These are phyloP conservation scores for Limanda limanda DNA, from an alignment of 2,113 vertebrate genomes.

Conservation along the genomic window DNA sequence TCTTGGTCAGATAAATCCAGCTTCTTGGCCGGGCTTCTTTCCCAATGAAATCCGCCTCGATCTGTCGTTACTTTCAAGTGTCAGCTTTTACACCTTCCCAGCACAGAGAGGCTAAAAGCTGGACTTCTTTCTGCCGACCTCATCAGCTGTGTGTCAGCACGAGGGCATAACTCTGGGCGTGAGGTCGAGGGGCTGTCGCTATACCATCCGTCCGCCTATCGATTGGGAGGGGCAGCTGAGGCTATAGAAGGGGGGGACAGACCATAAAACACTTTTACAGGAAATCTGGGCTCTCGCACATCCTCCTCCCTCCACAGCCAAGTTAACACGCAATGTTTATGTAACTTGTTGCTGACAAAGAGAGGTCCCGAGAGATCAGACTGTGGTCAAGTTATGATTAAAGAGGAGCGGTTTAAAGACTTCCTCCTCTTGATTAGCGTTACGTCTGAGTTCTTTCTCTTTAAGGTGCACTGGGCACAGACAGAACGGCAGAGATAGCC, in stretches of 20 bases:
- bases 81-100: slow-evolving; percentile 65
- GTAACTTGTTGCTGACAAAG: slow-evolving; percentile 61
- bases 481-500: slow-evolving; percentile 1
- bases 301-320: slow-evolving; percentile 29
- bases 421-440: slow-evolving; percentile 20
- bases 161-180: slow-evolving; percentile 62
- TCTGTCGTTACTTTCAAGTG: slow-evolving; percentile 55
- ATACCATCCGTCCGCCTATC: slow-evolving; percentile 70
- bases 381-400: slow-evolving; percentile 27
- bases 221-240: slow-evolving; percentile 62
- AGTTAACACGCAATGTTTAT: slow-evolving; percentile 44
- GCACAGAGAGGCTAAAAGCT: slow-evolving; percentile 52
- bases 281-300: slow-evolving; percentile 53
- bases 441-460: slow-evolving; percentile 13
- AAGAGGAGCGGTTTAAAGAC: slow-evolving; percentile 36
- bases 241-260: slow-evolving; percentile 22
- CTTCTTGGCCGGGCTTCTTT: slow-evolving; percentile 33
- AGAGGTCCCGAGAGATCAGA: slow-evolving; percentile 31
- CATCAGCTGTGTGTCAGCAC: slow-evolving; percentile 67
- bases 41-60: slow-evolving; percentile 42
- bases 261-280: slow-evolving; percentile 76
- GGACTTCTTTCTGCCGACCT: slow-evolving; percentile 64
- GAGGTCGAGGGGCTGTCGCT: slow-evolving; percentile 56
- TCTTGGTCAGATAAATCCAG: slow-evolving; percentile 31
- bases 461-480: slow-evolving; percentile 11